Conservation (phyloP, 92 coral and sea anemone genomes). For the Bergia puertoricense region DNA sequence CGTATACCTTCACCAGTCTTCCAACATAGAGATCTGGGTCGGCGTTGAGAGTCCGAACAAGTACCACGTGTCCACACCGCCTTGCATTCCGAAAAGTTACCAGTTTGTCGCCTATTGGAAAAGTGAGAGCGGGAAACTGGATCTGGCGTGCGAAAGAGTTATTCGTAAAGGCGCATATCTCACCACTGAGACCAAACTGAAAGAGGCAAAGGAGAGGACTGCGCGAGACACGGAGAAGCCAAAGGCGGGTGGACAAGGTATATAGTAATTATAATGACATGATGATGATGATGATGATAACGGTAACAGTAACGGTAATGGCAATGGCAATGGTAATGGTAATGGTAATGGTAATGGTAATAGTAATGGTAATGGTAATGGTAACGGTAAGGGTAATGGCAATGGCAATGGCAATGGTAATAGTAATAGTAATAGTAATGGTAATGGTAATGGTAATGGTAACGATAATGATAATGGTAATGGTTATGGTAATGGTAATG, state of each 20-base stretch:
- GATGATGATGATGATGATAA: too few relatives aligned
- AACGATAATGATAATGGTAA: too few relatives aligned
- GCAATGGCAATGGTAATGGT: too few relatives aligned
- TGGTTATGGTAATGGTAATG: too few relatives aligned
- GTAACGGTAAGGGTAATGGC: too few relatives aligned
- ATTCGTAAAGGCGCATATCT: slow-evolving; percentile 85
- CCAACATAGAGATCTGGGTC: slow-evolving; percentile 65
- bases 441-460: too few relatives aligned
- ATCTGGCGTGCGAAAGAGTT: slow-evolving; percentile 81
- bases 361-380: too few relatives aligned
- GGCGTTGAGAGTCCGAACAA: slow-evolving; percentile 66
- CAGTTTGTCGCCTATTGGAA: slow-evolving; percentile 90
- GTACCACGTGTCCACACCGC: slow-evolving; percentile 57
- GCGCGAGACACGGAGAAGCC: slow-evolving; percentile 59
- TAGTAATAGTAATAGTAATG: too few relatives aligned
- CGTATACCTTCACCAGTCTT: slow-evolving; percentile 79
- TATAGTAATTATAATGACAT: background rate
- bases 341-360: too few relatives aligned
- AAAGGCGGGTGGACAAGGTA: slow-evolving; percentile 31
- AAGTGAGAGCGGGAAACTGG: slow-evolving; percentile 54
- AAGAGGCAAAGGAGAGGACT: slow-evolving; percentile 62
- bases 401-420: too few relatives aligned
- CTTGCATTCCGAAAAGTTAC: slow-evolving; percentile 61
- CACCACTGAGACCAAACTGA: slow-evolving; percentile 72
- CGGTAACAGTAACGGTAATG: too few relatives aligned